A percentile compares a stretch with the other conserved stretches of the same genome.
These are phyloP conservation scores for Rutilus rutilus DNA, from an alignment of 2,113 vertebrate species.

Conservation along the genomic window DNA sequence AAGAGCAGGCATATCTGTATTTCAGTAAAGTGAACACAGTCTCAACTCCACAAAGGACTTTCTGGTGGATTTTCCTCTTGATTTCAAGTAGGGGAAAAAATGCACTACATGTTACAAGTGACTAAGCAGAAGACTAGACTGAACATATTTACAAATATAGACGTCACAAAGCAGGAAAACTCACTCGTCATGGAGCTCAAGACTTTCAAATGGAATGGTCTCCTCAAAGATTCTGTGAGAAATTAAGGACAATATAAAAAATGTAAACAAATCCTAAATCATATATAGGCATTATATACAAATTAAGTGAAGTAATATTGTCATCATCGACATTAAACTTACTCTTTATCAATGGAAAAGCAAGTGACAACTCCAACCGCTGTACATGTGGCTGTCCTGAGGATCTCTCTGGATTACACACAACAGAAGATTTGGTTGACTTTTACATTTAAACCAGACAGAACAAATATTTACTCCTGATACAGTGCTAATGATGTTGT, in stretches of 20 bases:
- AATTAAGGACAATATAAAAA: background rate
- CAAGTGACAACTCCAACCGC: slow-evolving; percentile 80
- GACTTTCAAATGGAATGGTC: slow-evolving; percentile 78
- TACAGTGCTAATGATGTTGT: background rate
- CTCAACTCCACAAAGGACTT: no score
- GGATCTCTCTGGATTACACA: slow-evolving; percentile 70
- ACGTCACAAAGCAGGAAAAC: slow-evolving; percentile 34
- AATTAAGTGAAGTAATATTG: background rate
- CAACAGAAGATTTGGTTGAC: background rate
- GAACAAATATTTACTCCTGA: background rate
- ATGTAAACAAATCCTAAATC: background rate
- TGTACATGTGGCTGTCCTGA: slow-evolving; percentile 80
- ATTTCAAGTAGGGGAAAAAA: no score
- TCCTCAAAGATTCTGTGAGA: slow-evolving; percentile 77
- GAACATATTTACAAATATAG: background rate
- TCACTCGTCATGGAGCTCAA: slow-evolving; percentile 81
- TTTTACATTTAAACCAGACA: background rate
- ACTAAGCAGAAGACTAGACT: background rate
- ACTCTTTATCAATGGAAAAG: slow-evolving; percentile 82
- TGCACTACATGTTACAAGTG: background rate
- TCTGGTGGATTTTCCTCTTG: no score
- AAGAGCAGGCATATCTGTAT: no score
- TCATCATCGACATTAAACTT: slow-evolving; percentile 59
- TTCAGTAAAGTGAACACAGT: no score
- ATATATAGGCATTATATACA: background rate